phyloP scores from a whole-genome alignment of 2,888 invertebrate genomes.

The Dinocampus coccinellae region DNA sequence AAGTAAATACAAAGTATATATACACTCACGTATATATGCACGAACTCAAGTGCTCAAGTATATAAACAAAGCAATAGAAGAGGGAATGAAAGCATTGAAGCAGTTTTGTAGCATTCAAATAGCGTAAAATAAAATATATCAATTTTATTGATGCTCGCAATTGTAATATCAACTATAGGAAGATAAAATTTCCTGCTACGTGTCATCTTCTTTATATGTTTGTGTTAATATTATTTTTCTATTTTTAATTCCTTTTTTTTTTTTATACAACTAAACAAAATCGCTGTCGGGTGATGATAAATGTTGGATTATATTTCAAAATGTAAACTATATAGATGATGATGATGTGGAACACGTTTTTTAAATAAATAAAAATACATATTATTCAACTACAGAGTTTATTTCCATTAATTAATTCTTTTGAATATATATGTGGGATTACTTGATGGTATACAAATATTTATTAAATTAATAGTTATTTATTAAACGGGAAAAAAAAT shows the following conservation, averaged over 20 bases:
- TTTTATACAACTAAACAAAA: no score
- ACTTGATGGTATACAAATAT: no score
- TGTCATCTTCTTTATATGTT: conserved; percentile 1
- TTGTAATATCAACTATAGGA: not conserved
- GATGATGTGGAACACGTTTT: not conserved
- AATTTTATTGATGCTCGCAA: not conserved
- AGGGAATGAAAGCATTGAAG: not conserved
- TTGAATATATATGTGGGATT: no score
- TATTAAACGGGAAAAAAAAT: no score
- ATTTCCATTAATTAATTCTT: no score
- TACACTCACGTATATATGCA: not conserved
- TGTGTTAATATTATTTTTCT: not conserved
- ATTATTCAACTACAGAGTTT: no score
- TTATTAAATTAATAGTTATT: no score
- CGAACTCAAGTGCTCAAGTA: no score
- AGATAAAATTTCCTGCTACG: not conserved
- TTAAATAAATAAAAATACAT: no score
- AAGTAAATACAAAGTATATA: not conserved
- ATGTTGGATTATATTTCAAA: not conserved
- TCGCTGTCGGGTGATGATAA: not conserved
- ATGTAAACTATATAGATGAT: not conserved
- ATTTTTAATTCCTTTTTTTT: not conserved
- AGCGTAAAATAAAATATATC: not conserved
- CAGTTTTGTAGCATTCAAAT: no score
- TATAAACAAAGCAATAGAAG: not conserved